Percentiles rank a stretch among this genome's conserved stretches.
Evolutionary conservation across 2,113 vertebrate species (phyloP).

Genomic region (Trematocara zebra): DNA sequence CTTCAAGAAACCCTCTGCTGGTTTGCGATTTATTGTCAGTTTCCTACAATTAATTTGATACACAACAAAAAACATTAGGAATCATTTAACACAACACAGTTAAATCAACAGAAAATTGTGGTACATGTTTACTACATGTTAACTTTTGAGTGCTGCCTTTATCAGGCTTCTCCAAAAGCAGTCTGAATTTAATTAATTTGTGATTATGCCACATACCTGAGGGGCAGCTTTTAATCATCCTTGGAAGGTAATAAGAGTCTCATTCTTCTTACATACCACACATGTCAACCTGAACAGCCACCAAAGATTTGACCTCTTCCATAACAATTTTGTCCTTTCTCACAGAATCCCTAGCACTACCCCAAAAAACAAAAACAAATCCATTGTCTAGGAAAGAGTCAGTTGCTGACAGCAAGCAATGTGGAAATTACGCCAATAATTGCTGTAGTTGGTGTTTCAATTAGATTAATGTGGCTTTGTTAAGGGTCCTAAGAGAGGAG

Average conservation of each 20-base stretch:
- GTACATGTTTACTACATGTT: not conserved
- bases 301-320: conserved; percentile 35
- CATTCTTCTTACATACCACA: conserved; percentile 2
- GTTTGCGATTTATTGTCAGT: conserved; percentile 3
- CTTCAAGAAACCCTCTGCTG: not conserved
- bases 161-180: conserved; percentile 6
- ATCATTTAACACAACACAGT: not conserved
- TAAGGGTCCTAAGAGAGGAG: conserved; percentile 10
- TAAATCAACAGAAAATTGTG: not conserved
- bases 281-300: conserved; percentile 21
- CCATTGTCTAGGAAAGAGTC: not conserved
- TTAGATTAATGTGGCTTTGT: conserved; percentile 57
- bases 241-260: conserved; percentile 34
- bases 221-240: conserved; percentile 52
- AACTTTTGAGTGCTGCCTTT: not conserved
- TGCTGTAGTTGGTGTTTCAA: conserved; percentile 30
- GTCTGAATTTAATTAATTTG: conserved; percentile 51
- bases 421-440: conserved; percentile 46
- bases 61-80: not conserved
- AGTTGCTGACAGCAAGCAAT: conserved; percentile 17
- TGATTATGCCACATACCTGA: conserved; percentile 50
- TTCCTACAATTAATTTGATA: not conserved
- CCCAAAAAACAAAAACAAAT: not conserved
- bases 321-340: conserved; percentile 32
- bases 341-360: not conserved